phyloP scores from a whole-genome alignment of 2,888 invertebrate genomes.

The Hemaris fuciformis region DNA sequence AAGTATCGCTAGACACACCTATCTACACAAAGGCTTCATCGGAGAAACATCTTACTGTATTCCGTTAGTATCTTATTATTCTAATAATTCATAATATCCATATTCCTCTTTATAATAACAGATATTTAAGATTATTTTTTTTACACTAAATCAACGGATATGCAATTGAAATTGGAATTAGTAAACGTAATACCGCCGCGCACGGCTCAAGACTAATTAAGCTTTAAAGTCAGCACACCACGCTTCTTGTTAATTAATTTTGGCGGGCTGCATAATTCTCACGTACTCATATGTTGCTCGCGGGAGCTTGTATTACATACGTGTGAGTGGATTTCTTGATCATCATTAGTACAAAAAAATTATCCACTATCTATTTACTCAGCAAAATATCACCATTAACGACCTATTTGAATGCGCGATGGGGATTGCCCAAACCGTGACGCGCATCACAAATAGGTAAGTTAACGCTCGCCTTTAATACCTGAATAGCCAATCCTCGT shows the following conservation, averaged over 20 bases:
- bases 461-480: constrained; percentile 13
- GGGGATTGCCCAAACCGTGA: constrained; percentile 37
- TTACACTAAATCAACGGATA: not conserved
- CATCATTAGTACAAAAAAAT: not conserved
- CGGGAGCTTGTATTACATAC: not conserved
- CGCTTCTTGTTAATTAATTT: constrained; percentile 1
- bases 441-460: constrained; percentile 45
- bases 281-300: constrained; percentile 14
- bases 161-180: not conserved
- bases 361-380: constrained; percentile 29
- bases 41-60: constrained; percentile 86
- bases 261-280: constrained; percentile 4
- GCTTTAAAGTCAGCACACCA: not conserved
- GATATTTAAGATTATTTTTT: not conserved
- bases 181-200: not conserved
- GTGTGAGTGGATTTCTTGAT: not conserved
- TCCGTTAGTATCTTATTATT: constrained; percentile 81
- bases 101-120: not conserved
- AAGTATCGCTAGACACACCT: constrained; percentile 87
- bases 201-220: not conserved
- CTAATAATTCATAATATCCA: not conserved
- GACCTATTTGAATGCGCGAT: constrained; percentile 51
- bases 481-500: not conserved
- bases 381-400: constrained; percentile 51
- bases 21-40: constrained; percentile 87